Percentiles rank a stretch among this genome's conserved stretches.
Evolutionary conservation across 2,888 invertebrate genomes (phyloP).

Genomic region (Drosophila meridionalis): DNA sequence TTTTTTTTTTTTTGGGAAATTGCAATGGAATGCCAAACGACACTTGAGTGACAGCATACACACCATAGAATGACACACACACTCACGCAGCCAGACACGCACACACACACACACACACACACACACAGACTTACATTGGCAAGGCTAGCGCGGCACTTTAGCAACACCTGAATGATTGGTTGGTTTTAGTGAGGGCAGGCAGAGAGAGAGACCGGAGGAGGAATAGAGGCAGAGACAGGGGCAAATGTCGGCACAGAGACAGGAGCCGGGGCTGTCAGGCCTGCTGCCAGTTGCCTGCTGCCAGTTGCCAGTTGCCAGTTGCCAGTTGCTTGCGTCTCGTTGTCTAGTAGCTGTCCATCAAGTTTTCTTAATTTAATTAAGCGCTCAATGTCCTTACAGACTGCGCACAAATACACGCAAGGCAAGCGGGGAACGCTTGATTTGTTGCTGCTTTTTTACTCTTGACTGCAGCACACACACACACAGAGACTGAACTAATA

Average conservation of each 20-base stretch:
- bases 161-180: slow-evolving; percentile 70
- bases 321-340: slow-evolving; percentile 41
- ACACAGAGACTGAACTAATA: slow-evolving; percentile 8
- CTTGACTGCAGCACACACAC: slow-evolving; percentile 68
- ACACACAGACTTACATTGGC: slow-evolving; percentile 7
- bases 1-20: slow-evolving; percentile 27
- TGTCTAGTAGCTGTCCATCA: slow-evolving; percentile 81
- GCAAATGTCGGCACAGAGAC: background rate
- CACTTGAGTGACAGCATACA: slow-evolving; percentile 69
- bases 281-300: slow-evolving; percentile 13
- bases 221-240: background rate
- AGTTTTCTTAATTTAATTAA: slow-evolving; percentile 77
- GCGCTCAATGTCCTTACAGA: slow-evolving; percentile 77
- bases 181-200: slow-evolving; percentile 22
- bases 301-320: slow-evolving; percentile 17
- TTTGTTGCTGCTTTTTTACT: slow-evolving; percentile 76
- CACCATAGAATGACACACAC: slow-evolving; percentile 25
- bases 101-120: background rate
- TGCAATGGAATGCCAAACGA: slow-evolving; percentile 54
- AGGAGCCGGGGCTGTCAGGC: slow-evolving; percentile 23
- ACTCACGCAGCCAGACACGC: slow-evolving; percentile 11
- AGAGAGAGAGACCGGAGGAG: background rate
- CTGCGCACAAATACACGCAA: slow-evolving; percentile 42
- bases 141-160: slow-evolving; percentile 57
- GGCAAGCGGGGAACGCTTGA: slow-evolving; percentile 64